These are phyloP conservation scores for Gnathonemus longibarbis DNA, from an alignment of 2,113 vertebrate genomes.

Conservation along the genomic window DNA sequence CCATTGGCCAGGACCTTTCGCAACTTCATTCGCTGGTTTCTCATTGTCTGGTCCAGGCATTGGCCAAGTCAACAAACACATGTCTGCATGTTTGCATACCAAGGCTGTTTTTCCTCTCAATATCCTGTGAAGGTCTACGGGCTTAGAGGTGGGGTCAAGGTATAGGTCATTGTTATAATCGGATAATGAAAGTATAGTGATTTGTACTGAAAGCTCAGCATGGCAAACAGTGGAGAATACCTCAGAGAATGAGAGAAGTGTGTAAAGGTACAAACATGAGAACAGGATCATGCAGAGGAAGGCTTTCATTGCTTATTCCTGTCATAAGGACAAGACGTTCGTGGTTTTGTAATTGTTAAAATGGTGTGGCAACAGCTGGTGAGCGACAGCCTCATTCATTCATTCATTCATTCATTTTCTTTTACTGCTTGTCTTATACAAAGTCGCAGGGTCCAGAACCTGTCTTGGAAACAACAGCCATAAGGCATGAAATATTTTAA, in stretches of 20 bases:
- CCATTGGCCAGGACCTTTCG: background rate
- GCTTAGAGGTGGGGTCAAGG: background rate
- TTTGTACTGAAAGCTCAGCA: background rate
- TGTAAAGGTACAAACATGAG: background rate
- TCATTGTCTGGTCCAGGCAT: background rate
- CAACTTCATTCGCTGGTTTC: background rate
- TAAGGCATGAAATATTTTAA: too few species aligned
- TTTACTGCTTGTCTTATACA: too few species aligned
- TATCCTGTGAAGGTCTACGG: background rate
- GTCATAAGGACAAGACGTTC: background rate
- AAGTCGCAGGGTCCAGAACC: too few species aligned
- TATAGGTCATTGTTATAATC: background rate
- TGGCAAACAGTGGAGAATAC: background rate
- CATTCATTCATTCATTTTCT: background rate
- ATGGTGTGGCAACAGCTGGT: background rate
- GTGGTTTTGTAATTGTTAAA: background rate
- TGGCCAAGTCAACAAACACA: background rate
- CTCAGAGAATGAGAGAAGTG: background rate
- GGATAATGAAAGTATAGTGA: background rate
- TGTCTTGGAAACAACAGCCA: too few species aligned
- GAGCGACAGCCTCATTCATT: background rate
- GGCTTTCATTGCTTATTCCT: background rate
- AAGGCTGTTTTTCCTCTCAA: background rate
- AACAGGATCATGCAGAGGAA: background rate
- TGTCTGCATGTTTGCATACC: background rate